Conservation (phyloP, 23 tunicate genomes). For the Phallusia fumigata region DNA sequence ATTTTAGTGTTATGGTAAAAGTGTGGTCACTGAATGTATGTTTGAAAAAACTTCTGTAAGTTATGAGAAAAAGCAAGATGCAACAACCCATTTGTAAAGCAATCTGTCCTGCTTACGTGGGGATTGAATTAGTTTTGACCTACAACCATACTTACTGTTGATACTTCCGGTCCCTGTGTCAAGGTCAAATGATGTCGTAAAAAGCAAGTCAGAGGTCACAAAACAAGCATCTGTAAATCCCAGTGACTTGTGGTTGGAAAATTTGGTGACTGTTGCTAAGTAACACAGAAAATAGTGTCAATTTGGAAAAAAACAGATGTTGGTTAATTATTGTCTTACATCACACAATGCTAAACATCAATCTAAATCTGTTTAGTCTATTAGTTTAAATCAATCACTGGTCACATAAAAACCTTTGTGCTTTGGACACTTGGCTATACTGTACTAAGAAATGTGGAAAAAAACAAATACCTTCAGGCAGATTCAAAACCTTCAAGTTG, state of each 20-base stretch:
- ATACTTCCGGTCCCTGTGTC: slow-evolving; percentile 65
- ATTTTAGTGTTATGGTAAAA: too few relatives aligned
- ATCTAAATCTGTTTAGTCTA: too few relatives aligned
- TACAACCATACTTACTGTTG: slow-evolving; percentile 57
- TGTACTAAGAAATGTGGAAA: too few relatives aligned
- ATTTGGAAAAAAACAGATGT: background rate
- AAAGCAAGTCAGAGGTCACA: slow-evolving; percentile 27
- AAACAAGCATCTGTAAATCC: slow-evolving; percentile 69
- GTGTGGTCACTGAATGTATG: too few relatives aligned
- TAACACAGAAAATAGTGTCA: background rate
- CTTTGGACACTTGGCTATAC: too few relatives aligned
- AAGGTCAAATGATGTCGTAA: slow-evolving; percentile 61
- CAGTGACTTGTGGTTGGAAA: slow-evolving; percentile 64
- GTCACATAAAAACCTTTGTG: too few relatives aligned
- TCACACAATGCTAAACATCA: too few relatives aligned
- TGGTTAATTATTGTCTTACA: background rate
- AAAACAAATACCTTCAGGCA: background rate
- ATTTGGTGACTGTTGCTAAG: slow-evolving; percentile 27
- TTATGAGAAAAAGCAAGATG: too few relatives aligned
- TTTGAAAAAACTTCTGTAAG: background rate
- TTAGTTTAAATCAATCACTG: too few relatives aligned
- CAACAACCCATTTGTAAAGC: too few relatives aligned
- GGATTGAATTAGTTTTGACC: too few relatives aligned
- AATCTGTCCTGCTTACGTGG: too few relatives aligned
- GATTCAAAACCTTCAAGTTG: slow-evolving; percentile 50